Evolutionary conservation across 2,888 invertebrate species (phyloP).

Genomic region (Dasypogon diadema): DNA sequence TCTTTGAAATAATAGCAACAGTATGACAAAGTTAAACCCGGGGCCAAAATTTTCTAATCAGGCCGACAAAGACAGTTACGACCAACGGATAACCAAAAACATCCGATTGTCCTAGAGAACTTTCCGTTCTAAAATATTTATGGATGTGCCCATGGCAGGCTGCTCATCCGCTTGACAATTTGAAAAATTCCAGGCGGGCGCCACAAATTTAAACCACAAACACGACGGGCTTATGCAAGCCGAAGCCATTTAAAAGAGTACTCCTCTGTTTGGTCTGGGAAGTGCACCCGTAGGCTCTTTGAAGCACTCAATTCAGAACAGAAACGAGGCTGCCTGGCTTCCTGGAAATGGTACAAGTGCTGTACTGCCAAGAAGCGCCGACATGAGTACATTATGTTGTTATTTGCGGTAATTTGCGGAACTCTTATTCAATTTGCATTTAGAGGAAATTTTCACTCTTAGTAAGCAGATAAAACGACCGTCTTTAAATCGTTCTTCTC

Average conservation of each 20-base stretch:
- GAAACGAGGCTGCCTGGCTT: no score
- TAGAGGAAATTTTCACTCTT: slow-evolving; percentile 12
- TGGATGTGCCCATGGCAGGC: not conserved
- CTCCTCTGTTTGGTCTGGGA: not conserved
- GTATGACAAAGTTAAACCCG: not conserved
- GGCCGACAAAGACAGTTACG: not conserved
- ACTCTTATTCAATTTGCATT: slow-evolving; percentile 26
- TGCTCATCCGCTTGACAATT: not conserved
- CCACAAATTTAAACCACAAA: not conserved
- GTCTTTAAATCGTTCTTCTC: not conserved
- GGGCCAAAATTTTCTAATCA: slow-evolving; percentile 12
- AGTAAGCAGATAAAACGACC: not conserved
- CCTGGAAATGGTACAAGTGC: not conserved
- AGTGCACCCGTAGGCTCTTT: not conserved
- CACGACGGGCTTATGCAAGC: not conserved
- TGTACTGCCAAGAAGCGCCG: not conserved
- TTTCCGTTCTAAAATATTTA: slow-evolving; percentile 14
- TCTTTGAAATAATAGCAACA: not conserved
- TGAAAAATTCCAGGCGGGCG: not conserved
- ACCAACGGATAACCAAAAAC: slow-evolving; percentile 11
- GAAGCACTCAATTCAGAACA: not conserved
- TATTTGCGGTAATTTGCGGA: not conserved
- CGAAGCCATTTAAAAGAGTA: not conserved
- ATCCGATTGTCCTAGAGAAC: slow-evolving; percentile 1
- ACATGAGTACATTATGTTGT: not conserved